phyloP scores from a whole-genome alignment of 2,888 invertebrate genomes.

The Hyalella azteca region DNA sequence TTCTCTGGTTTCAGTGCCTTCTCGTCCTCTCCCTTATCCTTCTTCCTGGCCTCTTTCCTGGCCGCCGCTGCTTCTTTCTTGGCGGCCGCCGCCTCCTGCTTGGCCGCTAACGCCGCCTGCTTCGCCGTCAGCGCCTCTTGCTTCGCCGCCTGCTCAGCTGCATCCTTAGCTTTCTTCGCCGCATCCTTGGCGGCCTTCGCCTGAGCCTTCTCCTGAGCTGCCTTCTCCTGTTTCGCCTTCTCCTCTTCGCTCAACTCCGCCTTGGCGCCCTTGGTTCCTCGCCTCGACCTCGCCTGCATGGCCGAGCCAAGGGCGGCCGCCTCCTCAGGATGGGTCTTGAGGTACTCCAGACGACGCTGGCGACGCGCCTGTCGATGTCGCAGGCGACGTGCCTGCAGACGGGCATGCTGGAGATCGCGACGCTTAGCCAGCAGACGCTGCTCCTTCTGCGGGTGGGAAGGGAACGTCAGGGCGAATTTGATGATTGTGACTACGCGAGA shows the following conservation, averaged over 20 bases:
- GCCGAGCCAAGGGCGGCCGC: not conserved
- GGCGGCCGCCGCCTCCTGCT: not conserved
- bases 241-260: conserved; percentile 14
- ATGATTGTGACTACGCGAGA: too few species aligned
- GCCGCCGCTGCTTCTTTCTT: conserved; percentile 30
- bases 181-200: conserved; percentile 9
- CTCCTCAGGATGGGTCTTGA: conserved; percentile 14
- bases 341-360: not conserved
- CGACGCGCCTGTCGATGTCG: not conserved
- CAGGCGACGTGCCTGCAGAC: not conserved
- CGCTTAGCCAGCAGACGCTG: not conserved
- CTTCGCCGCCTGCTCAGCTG: not conserved
- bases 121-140: not conserved
- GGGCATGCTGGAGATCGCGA: not conserved
- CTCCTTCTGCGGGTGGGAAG: conserved; percentile 3
- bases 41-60: conserved; percentile 28
- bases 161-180: not conserved
- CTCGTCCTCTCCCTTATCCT: not conserved
- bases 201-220: not conserved
- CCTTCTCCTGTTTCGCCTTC: conserved; percentile 26
- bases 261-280: not conserved
- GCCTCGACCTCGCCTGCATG: not conserved
- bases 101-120: not conserved
- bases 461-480: too few species aligned
- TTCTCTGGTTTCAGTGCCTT: not conserved